Conservation (phyloP, 2,113 vertebrate genomes). For the Phyllostomus discolor region DNA sequence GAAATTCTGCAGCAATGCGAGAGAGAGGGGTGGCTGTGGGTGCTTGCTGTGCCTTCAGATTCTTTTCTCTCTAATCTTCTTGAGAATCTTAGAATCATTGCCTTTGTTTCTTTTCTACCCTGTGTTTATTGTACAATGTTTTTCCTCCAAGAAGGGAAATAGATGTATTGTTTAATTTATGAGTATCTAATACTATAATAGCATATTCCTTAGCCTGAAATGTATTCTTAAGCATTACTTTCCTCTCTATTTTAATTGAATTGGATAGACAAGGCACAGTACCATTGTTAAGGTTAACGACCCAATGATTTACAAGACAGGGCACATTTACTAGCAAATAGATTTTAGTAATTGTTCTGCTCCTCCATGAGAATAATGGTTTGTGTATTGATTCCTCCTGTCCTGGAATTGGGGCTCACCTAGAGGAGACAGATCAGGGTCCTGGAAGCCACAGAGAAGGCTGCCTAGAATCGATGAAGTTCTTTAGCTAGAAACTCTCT, state of each 20-base stretch:
- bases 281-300: conserved; percentile 84
- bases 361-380: conserved; percentile 78
- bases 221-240: conserved; percentile 80
- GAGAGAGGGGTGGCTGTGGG: too few species aligned
- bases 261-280: conserved; percentile 77
- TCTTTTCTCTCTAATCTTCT: background rate
- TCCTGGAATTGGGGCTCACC: conserved; percentile 62
- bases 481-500: background rate
- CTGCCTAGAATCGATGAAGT: background rate
- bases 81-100: background rate
- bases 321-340: conserved; percentile 85
- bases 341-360: conserved; percentile 84
- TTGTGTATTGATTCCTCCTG: conserved; percentile 78
- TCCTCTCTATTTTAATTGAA: conserved; percentile 82
- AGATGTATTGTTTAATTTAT: conserved; percentile 65
- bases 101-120: conserved; percentile 16
- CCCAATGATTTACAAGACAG: conserved; percentile 86
- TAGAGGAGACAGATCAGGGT: background rate
- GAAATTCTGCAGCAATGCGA: background rate
- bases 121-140: conserved; percentile 59
- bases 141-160: conserved; percentile 58
- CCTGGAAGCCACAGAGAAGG: background rate
- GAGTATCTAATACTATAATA: conserved; percentile 71
- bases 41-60: background rate
- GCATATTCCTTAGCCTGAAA: conserved; percentile 69